Evolutionary conservation across 2,888 invertebrate species (phyloP).

Genomic region (Ophraella communa): DNA sequence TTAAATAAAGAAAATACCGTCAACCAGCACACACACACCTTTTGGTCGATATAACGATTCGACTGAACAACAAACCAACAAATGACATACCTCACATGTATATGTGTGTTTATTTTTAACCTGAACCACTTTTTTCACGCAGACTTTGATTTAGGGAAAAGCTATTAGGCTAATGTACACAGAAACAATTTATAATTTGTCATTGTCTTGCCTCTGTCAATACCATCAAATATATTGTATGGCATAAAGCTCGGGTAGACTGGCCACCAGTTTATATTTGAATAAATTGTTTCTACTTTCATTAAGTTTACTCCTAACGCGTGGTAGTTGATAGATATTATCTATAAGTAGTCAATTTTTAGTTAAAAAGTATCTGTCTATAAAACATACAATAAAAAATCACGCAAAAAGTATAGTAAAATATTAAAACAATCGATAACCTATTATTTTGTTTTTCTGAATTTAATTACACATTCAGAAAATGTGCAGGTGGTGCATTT

Average conservation of each 20-base stretch:
- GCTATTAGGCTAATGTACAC: background rate
- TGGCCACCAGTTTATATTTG: too few relatives aligned
- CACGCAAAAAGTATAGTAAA: background rate
- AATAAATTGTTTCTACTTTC: too few relatives aligned
- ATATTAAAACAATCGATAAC: slow-evolving; percentile 4
- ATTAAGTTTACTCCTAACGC: too few relatives aligned
- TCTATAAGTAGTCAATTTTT: too few relatives aligned
- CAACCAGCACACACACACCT: slow-evolving; percentile 17
- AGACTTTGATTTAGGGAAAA: background rate
- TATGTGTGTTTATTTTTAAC: slow-evolving; percentile 18
- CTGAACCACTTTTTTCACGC: background rate
- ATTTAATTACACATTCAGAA: background rate
- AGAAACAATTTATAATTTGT: background rate
- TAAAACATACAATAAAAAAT: background rate
- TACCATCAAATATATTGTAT: too few relatives aligned
- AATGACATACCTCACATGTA: slow-evolving; percentile 10
- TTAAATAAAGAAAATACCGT: slow-evolving; percentile 3
- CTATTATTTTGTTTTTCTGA: slow-evolving; percentile 2
- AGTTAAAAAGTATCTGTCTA: background rate
- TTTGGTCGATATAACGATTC: slow-evolving; percentile 20
- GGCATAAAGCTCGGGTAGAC: too few relatives aligned
- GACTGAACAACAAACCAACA: slow-evolving; percentile 12
- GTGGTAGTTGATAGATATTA: too few relatives aligned
- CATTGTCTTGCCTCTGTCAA: too few relatives aligned
- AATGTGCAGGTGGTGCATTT: background rate